phyloP scores from a whole-genome alignment of 2,113 vertebrate species.

The Meleagris gallopavo region DNA sequence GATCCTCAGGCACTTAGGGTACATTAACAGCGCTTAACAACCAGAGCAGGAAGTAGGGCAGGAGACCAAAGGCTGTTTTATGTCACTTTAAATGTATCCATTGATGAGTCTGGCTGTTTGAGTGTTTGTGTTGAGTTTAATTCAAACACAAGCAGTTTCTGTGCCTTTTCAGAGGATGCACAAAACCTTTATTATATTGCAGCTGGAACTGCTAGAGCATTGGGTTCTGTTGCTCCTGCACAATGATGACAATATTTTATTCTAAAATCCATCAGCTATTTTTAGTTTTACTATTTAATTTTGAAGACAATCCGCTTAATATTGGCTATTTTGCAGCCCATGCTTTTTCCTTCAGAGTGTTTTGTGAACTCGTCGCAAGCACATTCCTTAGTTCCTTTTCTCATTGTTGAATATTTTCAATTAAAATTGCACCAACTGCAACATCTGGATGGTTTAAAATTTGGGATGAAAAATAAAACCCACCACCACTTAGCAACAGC shows the following conservation, averaged over 20 bases:
- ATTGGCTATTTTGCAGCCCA: neutral
- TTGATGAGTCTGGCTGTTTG: neutral
- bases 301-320: neutral
- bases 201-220: neutral
- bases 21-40: neutral
- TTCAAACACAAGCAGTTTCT: neutral
- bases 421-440: neutral
- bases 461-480: neutral
- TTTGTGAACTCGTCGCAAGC: neutral
- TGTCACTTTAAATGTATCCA: neutral
- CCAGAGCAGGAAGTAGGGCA: neutral
- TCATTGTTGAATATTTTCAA: neutral
- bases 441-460: neutral
- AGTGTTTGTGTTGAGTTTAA: constrained; percentile 1
- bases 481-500: too few relatives aligned
- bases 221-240: neutral
- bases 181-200: neutral
- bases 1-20: neutral
- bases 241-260: neutral
- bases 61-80: neutral
- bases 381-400: neutral
- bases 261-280: neutral
- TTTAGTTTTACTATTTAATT: neutral
- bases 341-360: neutral
- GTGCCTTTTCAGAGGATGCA: neutral